Percentiles rank a stretch among this genome's conserved stretches.
phyloP scores from a whole-genome alignment of 2,888 invertebrate species.

The Cerceris rybyensis region DNA sequence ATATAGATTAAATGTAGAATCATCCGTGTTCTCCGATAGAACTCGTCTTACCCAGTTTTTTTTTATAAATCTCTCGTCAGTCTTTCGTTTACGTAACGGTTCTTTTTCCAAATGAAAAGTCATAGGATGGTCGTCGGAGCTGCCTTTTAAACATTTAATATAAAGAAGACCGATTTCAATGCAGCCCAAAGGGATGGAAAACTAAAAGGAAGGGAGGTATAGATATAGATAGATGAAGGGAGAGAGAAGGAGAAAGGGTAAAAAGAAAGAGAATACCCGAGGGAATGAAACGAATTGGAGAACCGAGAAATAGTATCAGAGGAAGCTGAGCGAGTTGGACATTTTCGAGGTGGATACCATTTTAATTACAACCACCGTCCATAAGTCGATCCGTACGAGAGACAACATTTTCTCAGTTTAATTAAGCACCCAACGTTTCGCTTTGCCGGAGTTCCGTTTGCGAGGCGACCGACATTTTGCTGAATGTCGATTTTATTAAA shows the following conservation, averaged over 20 bases:
- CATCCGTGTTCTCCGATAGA: conserved; percentile 11
- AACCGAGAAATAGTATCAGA: conserved; percentile 59
- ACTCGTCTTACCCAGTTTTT: conserved; percentile 6
- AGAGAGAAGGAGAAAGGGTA: background rate
- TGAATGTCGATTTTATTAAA: conserved; percentile 23
- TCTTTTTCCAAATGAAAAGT: conserved; percentile 30
- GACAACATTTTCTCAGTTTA: conserved; percentile 70
- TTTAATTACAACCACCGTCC: conserved; percentile 72
- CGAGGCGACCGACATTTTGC: background rate
- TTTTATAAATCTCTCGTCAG: conserved; percentile 21
- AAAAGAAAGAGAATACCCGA: conserved; percentile 4
- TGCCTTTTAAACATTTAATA: conserved; percentile 29
- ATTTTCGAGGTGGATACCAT: conserved; percentile 70
- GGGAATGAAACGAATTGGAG: conserved; percentile 50
- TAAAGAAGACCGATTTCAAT: conserved; percentile 47
- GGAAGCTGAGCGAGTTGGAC: conserved; percentile 63
- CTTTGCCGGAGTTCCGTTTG: conserved; percentile 25
- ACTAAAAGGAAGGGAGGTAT: background rate
- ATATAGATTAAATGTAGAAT: conserved; percentile 11
- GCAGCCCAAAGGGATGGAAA: conserved; percentile 13
- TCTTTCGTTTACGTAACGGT: conserved; percentile 1
- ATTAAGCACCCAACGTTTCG: conserved; percentile 45
- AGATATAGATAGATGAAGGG: background rate
- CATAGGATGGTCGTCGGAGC: conserved; percentile 15
- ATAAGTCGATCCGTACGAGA: conserved; percentile 72